Percentiles rank a stretch among this genome's conserved stretches.
Evolutionary conservation across 2,797 vertebrate species (phyloP).

Genomic region (Menidia menidia): DNA sequence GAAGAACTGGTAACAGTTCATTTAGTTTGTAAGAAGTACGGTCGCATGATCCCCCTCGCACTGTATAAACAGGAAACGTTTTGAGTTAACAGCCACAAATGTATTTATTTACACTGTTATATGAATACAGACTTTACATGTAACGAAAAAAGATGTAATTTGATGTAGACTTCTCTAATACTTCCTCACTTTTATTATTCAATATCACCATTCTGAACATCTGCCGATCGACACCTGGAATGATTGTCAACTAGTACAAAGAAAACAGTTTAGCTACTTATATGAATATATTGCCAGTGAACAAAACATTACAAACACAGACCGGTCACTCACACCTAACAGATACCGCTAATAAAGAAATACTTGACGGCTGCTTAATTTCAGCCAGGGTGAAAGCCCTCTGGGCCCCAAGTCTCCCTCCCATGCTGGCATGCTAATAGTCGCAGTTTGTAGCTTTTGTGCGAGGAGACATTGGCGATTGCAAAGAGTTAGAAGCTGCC

Average conservation of each 20-base stretch:
- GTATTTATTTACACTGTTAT: no score
- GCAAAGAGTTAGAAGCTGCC: slow-evolving; percentile 50
- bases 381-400: slow-evolving; percentile 10
- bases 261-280: no score
- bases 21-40: slow-evolving; percentile 1
- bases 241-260: no score
- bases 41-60: no score
- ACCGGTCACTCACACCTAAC: neutral
- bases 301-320: neutral
- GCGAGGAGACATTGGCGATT: slow-evolving; percentile 48
- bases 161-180: no score
- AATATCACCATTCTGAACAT: no score
- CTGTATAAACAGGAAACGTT: no score
- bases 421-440: slow-evolving; percentile 45
- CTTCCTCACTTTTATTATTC: no score
- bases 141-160: neutral
- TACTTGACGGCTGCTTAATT: slow-evolving; percentile 11
- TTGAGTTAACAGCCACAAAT: no score
- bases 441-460: slow-evolving; percentile 47
- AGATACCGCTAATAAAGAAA: slow-evolving; percentile 15
- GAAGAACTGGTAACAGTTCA: slow-evolving; percentile 1
- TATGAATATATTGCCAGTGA: no score
- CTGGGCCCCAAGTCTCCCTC: slow-evolving; percentile 13
- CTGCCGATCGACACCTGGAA: no score
- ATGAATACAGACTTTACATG: neutral